Evolutionary conservation across 2,113 vertebrate species (phyloP).

Genomic region (Petrocephalus microphthalmus): DNA sequence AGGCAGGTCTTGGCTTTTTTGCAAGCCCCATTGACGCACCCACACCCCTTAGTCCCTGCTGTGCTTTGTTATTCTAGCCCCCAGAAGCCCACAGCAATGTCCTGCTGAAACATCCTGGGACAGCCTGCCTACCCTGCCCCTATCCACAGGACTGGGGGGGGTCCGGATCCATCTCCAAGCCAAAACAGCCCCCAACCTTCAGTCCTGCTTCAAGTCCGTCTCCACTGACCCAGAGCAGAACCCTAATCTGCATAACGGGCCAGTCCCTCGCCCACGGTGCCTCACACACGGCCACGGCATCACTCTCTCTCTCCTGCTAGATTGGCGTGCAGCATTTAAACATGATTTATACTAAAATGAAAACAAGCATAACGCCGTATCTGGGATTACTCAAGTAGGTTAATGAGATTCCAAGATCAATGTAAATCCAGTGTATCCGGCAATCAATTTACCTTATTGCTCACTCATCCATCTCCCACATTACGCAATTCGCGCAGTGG

Average conservation of each 20-base stretch:
- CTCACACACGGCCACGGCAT: background rate
- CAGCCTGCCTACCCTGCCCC: background rate
- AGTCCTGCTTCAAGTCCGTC: background rate
- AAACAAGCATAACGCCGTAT: background rate
- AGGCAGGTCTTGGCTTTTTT: background rate
- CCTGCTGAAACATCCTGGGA: background rate
- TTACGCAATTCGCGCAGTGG: too few relatives aligned
- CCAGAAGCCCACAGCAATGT: background rate
- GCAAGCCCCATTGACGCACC: background rate
- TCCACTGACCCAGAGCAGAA: background rate
- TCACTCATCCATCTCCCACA: conserved; percentile 27
- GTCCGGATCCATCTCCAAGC: background rate
- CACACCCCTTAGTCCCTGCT: background rate
- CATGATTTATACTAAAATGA: background rate
- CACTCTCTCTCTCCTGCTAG: background rate
- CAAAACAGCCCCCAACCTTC: background rate
- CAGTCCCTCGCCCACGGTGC: background rate
- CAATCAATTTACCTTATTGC: conserved; percentile 43
- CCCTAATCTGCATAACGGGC: background rate
- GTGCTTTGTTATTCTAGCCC: background rate
- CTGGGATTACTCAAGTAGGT: conserved; percentile 46
- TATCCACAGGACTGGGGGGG: background rate
- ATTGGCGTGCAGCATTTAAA: background rate
- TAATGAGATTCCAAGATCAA: conserved; percentile 52
- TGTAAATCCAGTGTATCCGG: conserved; percentile 33